Evolutionary conservation across 2,797 vertebrate species (phyloP).

Genomic region (Myripristis murdjan): DNA sequence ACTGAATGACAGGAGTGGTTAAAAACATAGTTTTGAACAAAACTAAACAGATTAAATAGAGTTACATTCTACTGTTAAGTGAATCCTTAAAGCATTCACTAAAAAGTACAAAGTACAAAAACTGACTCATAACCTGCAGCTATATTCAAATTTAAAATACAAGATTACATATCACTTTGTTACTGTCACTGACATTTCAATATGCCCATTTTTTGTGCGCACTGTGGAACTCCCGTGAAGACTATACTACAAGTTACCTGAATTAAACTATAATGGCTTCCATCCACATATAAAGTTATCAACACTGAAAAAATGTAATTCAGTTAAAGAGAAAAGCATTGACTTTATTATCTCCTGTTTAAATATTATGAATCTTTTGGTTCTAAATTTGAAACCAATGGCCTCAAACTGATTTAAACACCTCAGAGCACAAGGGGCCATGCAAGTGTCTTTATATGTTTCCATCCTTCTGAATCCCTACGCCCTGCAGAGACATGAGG

Average conservation of each 20-base stretch:
- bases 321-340: constrained; percentile 3
- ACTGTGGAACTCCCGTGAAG: neutral
- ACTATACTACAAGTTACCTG: too few relatives aligned
- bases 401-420: constrained; percentile 6
- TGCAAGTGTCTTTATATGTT: constrained; percentile 14
- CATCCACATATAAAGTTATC: too few relatives aligned
- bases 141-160: neutral
- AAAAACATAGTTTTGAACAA: too few relatives aligned
- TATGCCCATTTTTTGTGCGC: neutral
- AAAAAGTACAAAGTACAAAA: too few relatives aligned
- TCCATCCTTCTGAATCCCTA: constrained; percentile 35
- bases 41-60: too few relatives aligned
- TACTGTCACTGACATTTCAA: neutral
- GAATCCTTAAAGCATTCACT: too few relatives aligned
- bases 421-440: constrained; percentile 12
- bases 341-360: constrained; percentile 13
- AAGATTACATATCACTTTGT: neutral
- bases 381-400: constrained; percentile 19
- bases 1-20: too few relatives aligned
- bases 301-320: constrained; percentile 1
- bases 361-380: constrained; percentile 9
- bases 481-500: constrained; percentile 28
- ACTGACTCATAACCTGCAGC: too few relatives aligned
- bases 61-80: too few relatives aligned
- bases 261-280: too few relatives aligned